These are phyloP conservation scores for Craseonycteris thonglongyai DNA, from an alignment of 2,113 vertebrate species.

Conservation along the genomic window DNA sequence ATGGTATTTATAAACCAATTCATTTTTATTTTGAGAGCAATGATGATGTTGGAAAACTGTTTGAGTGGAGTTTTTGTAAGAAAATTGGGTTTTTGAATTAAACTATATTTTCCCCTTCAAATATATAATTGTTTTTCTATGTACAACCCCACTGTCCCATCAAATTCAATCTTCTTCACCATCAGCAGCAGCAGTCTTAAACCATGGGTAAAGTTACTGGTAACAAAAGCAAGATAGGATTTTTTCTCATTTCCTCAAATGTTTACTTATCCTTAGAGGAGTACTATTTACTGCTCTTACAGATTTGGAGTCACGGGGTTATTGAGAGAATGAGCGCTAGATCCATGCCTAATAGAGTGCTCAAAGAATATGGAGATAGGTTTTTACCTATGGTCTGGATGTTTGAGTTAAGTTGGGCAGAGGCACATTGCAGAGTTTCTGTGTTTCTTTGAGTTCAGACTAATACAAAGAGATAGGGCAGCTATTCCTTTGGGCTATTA, in stretches of 20 bases:
- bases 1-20: background rate
- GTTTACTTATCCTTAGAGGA: background rate
- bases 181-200: background rate
- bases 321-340: background rate
- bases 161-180: background rate
- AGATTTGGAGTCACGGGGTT: background rate
- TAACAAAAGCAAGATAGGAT: background rate
- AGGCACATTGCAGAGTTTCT: background rate
- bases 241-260: slow-evolving; percentile 21
- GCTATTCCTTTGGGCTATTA: slow-evolving; percentile 9
- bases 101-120: background rate
- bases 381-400: background rate
- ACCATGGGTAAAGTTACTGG: background rate
- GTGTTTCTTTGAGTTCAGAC: background rate
- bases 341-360: background rate
- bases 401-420: slow-evolving; percentile 29
- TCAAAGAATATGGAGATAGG: background rate
- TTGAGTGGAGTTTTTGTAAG: background rate
- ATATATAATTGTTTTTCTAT: background rate
- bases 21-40: slow-evolving; percentile 12
- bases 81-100: background rate
- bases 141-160: background rate
- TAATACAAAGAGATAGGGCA: background rate
- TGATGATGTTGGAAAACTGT: background rate
- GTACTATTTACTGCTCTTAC: background rate